phyloP scores from a whole-genome alignment of 2,113 vertebrate genomes.

The Lates calcarifer region DNA sequence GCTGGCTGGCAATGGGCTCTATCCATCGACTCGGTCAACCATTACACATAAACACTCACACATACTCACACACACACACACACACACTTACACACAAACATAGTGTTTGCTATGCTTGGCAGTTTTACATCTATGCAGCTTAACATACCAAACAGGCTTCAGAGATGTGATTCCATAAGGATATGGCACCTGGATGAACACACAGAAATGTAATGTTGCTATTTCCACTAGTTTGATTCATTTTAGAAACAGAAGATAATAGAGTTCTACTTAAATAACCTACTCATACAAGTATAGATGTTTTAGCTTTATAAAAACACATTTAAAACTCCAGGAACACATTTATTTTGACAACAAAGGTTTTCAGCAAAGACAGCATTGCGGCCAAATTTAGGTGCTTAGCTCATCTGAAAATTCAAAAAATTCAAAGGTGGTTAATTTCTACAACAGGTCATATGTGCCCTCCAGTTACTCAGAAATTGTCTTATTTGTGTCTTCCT shows the following conservation, averaged over 20 bases:
- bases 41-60: conserved; percentile 2
- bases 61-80: not conserved
- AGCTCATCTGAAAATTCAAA: not conserved
- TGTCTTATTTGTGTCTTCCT: not conserved
- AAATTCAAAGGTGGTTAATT: too few relatives aligned
- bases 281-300: too few relatives aligned
- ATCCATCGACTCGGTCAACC: conserved; percentile 55
- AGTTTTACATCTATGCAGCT: conserved; percentile 19
- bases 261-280: too few relatives aligned
- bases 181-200: not conserved
- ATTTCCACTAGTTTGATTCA: not conserved
- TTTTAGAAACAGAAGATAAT: not conserved
- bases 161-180: conserved; percentile 27
- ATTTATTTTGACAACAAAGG: not conserved
- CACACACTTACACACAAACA: conserved; percentile 5
- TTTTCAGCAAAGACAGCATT: not conserved
- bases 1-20: conserved; percentile 48
- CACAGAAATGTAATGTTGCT: not conserved
- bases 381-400: not conserved
- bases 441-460: not conserved
- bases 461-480: not conserved
- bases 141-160: conserved; percentile 1
- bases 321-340: not conserved
- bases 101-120: conserved; percentile 21
- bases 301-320: not conserved